Base-by-base conservation (phyloP, 2,888 invertebrate species). In the Netelia fuscicornis region DNA sequence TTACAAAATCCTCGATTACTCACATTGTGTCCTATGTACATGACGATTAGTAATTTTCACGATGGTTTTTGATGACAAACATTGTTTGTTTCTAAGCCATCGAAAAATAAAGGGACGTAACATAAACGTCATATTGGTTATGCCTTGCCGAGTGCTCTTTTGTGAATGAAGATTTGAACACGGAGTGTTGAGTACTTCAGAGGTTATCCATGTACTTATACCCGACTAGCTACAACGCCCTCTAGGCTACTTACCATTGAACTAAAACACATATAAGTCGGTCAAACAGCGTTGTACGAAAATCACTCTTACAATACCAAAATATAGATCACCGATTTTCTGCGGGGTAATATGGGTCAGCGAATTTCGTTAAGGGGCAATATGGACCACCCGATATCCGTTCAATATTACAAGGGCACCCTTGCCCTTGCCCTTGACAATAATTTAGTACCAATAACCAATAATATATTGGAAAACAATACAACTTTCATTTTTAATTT, bases 21-120 rank as follows among this genome's bases (percentile, higher is more conserved):
- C 84, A 91, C 91, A 85, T 87, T 88, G 89, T 23, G 90, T 88
- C 11, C 89, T 88, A 60, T 88, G 89, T 20, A 92, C 75, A 65
- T 85, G 78, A 44, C 86, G 83, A 83, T 87, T 87, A 9, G 10
- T 52, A 1, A 25, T 60, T 71, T 77, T 86, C 8, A 58, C 64
- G 25, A 17, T 6, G 56, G 20, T 81, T 76, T 25, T 80, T 30
- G 58, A 17, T 56, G 72, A 42, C 44, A 48, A 67, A 58, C 48
- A 78, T 42, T 64, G 75, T 68, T 84, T 78, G n/a, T 71, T 76
- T 48, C 17, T 60, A 13, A 84, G 58, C 65, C 71, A 83, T 54
- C 84, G 70, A 72, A 37, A 54, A 11, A 76, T 25, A 20, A 83
- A 23, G 37, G 85, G 71, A 62, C 85, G 75, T 62, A 85, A 83